A percentile compares a stretch with the other conserved stretches of the same genome.
phyloP scores from a whole-genome alignment of 2,888 invertebrate genomes.

The Melanophora roralis region DNA sequence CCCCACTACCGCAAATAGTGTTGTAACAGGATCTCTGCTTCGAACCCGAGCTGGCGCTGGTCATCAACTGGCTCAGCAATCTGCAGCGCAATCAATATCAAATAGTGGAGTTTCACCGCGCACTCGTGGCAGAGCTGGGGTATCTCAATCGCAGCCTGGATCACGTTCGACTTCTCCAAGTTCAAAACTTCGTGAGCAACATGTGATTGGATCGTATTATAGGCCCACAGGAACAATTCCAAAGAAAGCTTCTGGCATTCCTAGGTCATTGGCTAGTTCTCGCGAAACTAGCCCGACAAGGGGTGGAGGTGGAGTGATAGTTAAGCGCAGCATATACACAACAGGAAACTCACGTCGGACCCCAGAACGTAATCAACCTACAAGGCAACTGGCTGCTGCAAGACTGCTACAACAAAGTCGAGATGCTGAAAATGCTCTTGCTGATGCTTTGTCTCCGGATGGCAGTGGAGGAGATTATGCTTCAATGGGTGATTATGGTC shows the following conservation, averaged over 20 bases:
- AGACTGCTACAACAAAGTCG: constrained; percentile 90
- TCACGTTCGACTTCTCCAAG: constrained; percentile 96
- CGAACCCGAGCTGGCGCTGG: constrained; percentile 77
- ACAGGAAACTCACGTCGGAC: constrained; percentile 74
- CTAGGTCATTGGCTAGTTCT: constrained; percentile 83
- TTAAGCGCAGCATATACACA: constrained; percentile 74
- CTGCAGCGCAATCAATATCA: constrained; percentile 79
- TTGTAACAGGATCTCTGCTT: constrained; percentile 69
- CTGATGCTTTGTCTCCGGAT: constrained; percentile 80
- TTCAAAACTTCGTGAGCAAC: constrained; percentile 86
- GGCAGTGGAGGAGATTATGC: constrained; percentile 59
- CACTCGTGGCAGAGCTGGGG: constrained; percentile 83
- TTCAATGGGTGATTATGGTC: constrained; percentile 67
- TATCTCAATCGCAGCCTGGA: constrained; percentile 96
- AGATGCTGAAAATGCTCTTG: constrained; percentile 90
- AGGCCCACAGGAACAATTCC: constrained; percentile 79
- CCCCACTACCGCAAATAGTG: constrained; percentile 37
- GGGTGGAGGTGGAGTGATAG: constrained; percentile 64
- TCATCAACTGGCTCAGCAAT: constrained; percentile 66
- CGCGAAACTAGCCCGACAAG: constrained; percentile 83
- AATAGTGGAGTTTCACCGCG: constrained; percentile 74
- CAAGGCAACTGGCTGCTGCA: constrained; percentile 84
- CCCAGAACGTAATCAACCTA: constrained; percentile 79
- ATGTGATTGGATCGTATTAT: constrained; percentile 74
- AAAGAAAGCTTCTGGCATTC: constrained; percentile 84